A percentile compares a stretch with the other conserved stretches of the same genome.
Conservation (phyloP, 2,888 invertebrate species). For the Drosophila fungiperda region DNA sequence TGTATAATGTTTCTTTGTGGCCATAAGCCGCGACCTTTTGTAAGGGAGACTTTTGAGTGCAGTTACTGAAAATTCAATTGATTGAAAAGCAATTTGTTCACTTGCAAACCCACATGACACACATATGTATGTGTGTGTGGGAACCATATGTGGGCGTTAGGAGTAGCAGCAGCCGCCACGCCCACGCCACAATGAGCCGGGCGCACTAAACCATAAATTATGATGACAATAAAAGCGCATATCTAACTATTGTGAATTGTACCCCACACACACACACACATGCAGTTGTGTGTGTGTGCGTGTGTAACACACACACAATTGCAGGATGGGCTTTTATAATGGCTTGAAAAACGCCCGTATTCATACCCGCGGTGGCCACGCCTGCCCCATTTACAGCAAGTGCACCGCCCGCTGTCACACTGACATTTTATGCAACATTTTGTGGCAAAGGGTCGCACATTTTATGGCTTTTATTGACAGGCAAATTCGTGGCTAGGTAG, state of each 20-base stretch:
- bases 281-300: background rate
- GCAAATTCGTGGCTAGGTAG: constrained; percentile 20
- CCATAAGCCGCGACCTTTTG: constrained; percentile 42
- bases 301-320: constrained; percentile 6
- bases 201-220: constrained; percentile 69
- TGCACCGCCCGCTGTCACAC: constrained; percentile 37
- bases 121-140: background rate
- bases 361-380: constrained; percentile 44
- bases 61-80: constrained; percentile 78
- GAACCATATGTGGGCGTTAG: constrained; percentile 30
- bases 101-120: constrained; percentile 42
- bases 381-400: constrained; percentile 37
- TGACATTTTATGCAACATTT: constrained; percentile 66
- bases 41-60: constrained; percentile 66
- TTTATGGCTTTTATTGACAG: constrained; percentile 57
- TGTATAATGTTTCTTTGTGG: constrained; percentile 61
- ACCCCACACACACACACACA: constrained; percentile 12
- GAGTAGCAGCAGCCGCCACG: constrained; percentile 22
- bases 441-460: constrained; percentile 48
- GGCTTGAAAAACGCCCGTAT: constrained; percentile 4
- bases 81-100: constrained; percentile 77
- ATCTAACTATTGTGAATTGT: constrained; percentile 65
- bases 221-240: constrained; percentile 68
- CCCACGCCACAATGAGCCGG: constrained; percentile 43
- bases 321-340: constrained; percentile 52